A percentile compares a stretch with the other conserved stretches of the same genome.
phyloP scores from a whole-genome alignment of 2,888 invertebrate genomes.

The Gortyna flavago region DNA sequence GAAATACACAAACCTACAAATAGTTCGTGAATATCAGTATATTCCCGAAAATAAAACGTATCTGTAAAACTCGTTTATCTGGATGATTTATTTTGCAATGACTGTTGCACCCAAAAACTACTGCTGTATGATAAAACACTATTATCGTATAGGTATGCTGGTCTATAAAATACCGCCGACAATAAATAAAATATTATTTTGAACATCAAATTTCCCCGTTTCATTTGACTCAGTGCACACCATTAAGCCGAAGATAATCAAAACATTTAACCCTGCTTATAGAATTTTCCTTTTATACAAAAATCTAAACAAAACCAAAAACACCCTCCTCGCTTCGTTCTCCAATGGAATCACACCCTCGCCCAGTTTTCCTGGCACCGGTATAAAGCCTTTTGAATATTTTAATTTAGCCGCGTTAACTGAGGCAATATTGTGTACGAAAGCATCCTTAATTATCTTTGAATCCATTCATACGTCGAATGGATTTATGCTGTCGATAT shows the following conservation, averaged over 20 bases:
- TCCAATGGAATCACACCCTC: conserved; percentile 42
- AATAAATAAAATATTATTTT: conserved; percentile 28
- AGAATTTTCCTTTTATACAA: conserved; percentile 20
- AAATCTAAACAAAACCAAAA: conserved; percentile 28
- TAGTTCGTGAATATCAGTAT: background rate
- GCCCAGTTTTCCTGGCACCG: conserved; percentile 47
- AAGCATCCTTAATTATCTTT: conserved; percentile 67
- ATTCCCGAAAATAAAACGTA: conserved; percentile 2
- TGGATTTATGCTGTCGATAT: conserved; percentile 57
- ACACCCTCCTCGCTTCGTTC: conserved; percentile 26
- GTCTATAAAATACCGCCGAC: background rate
- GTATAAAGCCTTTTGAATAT: conserved; percentile 75
- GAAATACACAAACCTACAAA: background rate
- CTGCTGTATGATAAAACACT: conserved; percentile 8
- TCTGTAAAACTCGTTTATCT: conserved; percentile 15
- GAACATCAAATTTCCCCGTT: conserved; percentile 21
- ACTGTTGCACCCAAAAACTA: conserved; percentile 1
- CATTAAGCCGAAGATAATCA: conserved; percentile 25
- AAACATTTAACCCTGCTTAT: conserved; percentile 28
- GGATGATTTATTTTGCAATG: conserved; percentile 35
- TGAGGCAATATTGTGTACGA: conserved; percentile 65
- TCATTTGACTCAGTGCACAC: conserved; percentile 32
- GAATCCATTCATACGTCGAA: conserved; percentile 65
- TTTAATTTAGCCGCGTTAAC: conserved; percentile 71
- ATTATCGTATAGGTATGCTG: background rate